Evolutionary conservation across 2,888 invertebrate genomes (phyloP).

Genomic region (Drosophila austrosaltans): DNA sequence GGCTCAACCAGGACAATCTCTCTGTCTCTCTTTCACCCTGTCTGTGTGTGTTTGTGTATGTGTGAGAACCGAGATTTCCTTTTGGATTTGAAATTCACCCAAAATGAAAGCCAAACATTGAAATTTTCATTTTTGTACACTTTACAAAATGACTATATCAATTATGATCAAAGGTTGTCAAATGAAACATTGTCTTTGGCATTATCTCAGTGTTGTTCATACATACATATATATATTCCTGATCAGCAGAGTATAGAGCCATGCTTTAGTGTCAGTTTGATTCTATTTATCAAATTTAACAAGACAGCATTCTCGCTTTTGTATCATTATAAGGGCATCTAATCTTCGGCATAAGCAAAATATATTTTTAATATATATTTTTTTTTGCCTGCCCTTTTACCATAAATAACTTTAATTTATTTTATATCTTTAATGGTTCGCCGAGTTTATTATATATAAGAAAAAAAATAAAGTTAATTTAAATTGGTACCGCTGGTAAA

Average conservation of each 20-base stretch:
- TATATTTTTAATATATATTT: slow-evolving; percentile 15
- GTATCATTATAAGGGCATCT: not conserved
- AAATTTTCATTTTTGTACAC: slow-evolving; percentile 7
- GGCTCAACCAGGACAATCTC: slow-evolving; percentile 37
- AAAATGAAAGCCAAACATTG: slow-evolving; percentile 13
- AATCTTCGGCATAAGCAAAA: slow-evolving; percentile 22
- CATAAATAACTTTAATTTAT: slow-evolving; percentile 61
- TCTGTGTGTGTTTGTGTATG: not conserved
- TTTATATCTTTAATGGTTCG: slow-evolving; percentile 55
- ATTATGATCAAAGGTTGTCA: slow-evolving; percentile 23
- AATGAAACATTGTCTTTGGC: not conserved
- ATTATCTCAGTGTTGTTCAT: not conserved
- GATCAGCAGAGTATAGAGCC: not conserved
- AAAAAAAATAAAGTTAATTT: slow-evolving; percentile 46
- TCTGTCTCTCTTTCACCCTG: slow-evolving; percentile 24
- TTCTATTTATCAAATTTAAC: not conserved
- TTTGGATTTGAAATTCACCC: slow-evolving; percentile 12
- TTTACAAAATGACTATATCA: slow-evolving; percentile 4
- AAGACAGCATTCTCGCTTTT: too few relatives aligned
- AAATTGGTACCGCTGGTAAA: slow-evolving; percentile 42
- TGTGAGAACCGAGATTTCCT: slow-evolving; percentile 34
- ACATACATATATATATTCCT: not conserved
- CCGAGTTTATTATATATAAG: slow-evolving; percentile 14
- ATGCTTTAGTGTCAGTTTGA: not conserved
- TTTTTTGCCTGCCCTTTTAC: slow-evolving; percentile 11